Evolutionary conservation across 2,113 vertebrate species (phyloP), one percentile per base, ranked within the genome.

Genomic region (Pomatostomus ruficeps): DNA sequence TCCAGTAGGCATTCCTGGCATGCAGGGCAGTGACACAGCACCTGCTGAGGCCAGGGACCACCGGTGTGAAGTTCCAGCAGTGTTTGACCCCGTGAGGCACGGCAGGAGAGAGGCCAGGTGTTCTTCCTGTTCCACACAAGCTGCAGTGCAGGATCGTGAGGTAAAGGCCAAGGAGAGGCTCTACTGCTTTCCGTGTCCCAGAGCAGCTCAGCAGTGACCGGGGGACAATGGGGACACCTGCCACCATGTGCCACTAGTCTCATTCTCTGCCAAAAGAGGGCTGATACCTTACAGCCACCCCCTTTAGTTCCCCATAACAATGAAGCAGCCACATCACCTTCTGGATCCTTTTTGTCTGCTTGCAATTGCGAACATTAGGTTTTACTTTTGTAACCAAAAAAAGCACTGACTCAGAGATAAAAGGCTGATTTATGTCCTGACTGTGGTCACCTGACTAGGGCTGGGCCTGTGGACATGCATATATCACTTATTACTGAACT

Each of bases 51-150:
- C 35, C 62, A 75, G 38, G 25, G 12, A 48, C 28, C n/a, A 31
- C 18, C 58, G 28, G 7, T 25, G 46, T 29, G 70, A 93, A 67
- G 29, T 43, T 54, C 5, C 33, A 72, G 43, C 36, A 1, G 0
- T 9, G 18, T 42, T 40, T 88, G 81, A 57, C 51, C 35, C 59
- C 7, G 28, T 28, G 20, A 75, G 42, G 29, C 43, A 81, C 0
- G 0, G 13, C 23, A 31, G 38, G 33, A 66, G 70, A 63, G 35
- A 36, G 43, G 29, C 42, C 0, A 0, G 20, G 18, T 51, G 12
- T 20, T 33, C n/a, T 74, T 31, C 58, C 35, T 11, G 0, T 11
- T 54, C 14, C 61, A 38, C 42, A 35, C 10, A 4, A 14, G 42
- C 4, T 54, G 46, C 24, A 49, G 38, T 25, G 54, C 81, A 42